Percentiles rank a stretch among this genome's conserved stretches.
phyloP scores from a whole-genome alignment of 2,113 vertebrate species.

The Chloroceryle aenea region DNA sequence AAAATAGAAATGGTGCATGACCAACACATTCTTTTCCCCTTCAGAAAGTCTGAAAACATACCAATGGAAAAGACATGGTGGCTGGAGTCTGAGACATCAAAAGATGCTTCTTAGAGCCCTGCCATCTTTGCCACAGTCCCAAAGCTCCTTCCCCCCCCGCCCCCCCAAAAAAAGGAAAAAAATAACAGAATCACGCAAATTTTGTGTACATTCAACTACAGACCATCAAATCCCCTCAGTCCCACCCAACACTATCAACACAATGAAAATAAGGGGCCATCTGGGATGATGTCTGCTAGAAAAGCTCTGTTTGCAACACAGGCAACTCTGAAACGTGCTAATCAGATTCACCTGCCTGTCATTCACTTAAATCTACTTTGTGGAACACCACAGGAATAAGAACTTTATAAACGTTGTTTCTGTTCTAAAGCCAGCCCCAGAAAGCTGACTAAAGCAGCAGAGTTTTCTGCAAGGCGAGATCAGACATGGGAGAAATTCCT shows the following conservation, averaged over 20 bases:
- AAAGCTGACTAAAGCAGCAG: background rate
- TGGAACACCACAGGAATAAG: background rate
- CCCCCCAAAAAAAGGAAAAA: background rate
- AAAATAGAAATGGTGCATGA: constrained; percentile 4
- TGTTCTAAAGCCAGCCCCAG: too few species aligned
- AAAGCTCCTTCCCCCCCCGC: background rate
- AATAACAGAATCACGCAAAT: background rate
- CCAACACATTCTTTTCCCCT: background rate
- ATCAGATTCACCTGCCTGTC: background rate
- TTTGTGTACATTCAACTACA: background rate
- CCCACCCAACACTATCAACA: background rate
- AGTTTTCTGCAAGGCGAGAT: accelerated
- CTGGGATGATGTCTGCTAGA: background rate
- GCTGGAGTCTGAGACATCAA: constrained; percentile 3
- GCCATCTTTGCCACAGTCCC: background rate
- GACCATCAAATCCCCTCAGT: background rate
- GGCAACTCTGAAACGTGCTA: background rate
- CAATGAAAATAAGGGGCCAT: background rate
- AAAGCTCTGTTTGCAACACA: background rate
- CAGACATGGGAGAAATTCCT: accelerated
- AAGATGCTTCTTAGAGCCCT: background rate
- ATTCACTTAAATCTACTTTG: background rate
- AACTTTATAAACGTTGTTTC: background rate
- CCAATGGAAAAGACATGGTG: background rate
- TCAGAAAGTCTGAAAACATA: constrained; percentile 20